These are phyloP conservation scores for Meiosimyza decipiens DNA, from an alignment of 2,888 invertebrate species.

Conservation along the genomic window DNA sequence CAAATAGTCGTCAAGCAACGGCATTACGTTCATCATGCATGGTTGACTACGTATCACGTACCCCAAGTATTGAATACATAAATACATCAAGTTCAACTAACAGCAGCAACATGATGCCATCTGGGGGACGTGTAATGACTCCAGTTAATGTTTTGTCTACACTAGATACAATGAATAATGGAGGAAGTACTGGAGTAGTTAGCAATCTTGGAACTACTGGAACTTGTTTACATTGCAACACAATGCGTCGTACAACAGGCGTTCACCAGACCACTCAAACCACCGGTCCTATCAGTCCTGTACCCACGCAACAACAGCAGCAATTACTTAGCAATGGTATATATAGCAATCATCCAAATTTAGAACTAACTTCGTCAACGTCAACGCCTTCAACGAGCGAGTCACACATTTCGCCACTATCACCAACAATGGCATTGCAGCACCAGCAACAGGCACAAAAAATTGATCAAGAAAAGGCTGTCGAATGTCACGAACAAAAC, in stretches of 20 bases:
- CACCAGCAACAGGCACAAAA: conserved; percentile 35
- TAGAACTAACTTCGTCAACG: conserved; percentile 38
- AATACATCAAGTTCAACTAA: conserved; percentile 39
- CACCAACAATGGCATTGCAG: conserved; percentile 42
- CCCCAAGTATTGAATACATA: conserved; percentile 53
- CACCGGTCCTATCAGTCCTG: conserved; percentile 66
- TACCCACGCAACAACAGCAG: conserved; percentile 55
- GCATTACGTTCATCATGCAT: conserved; percentile 34
- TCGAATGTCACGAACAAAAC: conserved; percentile 25
- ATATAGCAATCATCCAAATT: conserved; percentile 22
- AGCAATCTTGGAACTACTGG: conserved; percentile 44
- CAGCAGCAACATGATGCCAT: conserved; percentile 5
- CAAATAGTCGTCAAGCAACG: conserved; percentile 18
- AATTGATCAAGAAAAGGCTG: conserved; percentile 37
- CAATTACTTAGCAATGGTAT: conserved; percentile 18
- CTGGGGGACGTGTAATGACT: conserved; percentile 51
- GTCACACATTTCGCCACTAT: conserved; percentile 50
- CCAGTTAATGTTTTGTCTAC: conserved; percentile 47
- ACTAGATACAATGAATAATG: background rate
- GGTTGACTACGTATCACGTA: conserved; percentile 49
- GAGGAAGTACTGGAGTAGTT: conserved; percentile 39
- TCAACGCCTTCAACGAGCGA: conserved; percentile 52
- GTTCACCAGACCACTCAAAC: conserved; percentile 67
- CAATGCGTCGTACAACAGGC: conserved; percentile 64
- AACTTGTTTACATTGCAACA: conserved; percentile 66